Conservation (phyloP, 2,888 invertebrate genomes). For the Drosophila anomalata region DNA sequence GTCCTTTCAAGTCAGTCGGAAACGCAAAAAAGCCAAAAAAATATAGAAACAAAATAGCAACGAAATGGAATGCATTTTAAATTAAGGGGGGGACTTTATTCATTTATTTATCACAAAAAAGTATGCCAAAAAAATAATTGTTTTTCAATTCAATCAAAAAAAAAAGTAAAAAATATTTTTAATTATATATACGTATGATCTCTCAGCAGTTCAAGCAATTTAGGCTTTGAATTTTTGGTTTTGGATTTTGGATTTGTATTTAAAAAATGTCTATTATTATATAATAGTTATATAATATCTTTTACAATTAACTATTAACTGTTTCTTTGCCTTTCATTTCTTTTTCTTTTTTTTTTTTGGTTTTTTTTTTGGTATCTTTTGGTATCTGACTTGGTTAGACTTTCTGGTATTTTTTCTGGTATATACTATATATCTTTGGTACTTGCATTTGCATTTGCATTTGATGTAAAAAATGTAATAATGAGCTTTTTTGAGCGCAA, state of each 20-base stretch:
- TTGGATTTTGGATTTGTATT: constrained; percentile 6
- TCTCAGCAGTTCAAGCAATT: constrained; percentile 26
- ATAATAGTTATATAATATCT: neutral
- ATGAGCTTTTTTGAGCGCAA: constrained; percentile 74
- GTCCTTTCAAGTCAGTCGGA: constrained; percentile 37
- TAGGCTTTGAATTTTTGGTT: constrained; percentile 8
- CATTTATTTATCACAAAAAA: neutral
- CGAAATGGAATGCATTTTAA: too few species aligned
- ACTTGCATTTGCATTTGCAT: constrained; percentile 58
- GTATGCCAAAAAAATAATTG: neutral
- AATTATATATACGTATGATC: constrained; percentile 14
- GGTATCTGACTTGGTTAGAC: constrained; percentile 32
- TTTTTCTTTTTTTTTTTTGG: too few species aligned
- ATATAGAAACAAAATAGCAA: constrained; percentile 30
- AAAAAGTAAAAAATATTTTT: neutral
- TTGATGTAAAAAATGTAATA: constrained; percentile 78
- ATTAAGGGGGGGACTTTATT: too few species aligned
- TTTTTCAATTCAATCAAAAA: too few species aligned
- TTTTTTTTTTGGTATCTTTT: constrained; percentile 31
- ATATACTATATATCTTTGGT: constrained; percentile 45
- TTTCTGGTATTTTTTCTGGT: constrained; percentile 5
- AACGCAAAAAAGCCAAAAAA: constrained; percentile 36
- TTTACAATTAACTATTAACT: neutral
- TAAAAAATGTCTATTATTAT: neutral
- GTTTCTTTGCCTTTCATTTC: constrained; percentile 24